Evolutionary conservation across 1,140 invertebrate genomes (phyloP).

Genomic region (Drosophila tristis): DNA sequence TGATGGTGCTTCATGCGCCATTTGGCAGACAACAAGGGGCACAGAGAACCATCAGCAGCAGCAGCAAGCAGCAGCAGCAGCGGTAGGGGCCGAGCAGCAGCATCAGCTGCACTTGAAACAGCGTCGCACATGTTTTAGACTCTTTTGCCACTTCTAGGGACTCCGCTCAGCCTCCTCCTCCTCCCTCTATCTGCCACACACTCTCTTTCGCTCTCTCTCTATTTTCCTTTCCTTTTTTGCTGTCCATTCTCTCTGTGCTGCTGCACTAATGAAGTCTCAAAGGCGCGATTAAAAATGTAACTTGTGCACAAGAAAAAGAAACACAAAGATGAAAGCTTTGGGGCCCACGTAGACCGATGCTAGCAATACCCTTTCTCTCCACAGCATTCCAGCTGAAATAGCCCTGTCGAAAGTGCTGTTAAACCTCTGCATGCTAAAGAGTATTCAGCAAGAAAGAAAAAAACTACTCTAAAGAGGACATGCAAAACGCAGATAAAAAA

Average conservation of each 20-base stretch:
- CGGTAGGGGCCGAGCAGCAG: constrained; percentile 3
- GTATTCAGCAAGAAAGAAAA: constrained; percentile 31
- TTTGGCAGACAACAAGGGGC: constrained; percentile 71
- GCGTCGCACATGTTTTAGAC: constrained; percentile 67
- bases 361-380: constrained; percentile 24
- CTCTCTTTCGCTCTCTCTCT: neutral
- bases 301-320: constrained; percentile 63
- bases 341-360: constrained; percentile 30
- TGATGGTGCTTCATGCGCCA: constrained; percentile 67
- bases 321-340: constrained; percentile 35
- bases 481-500: constrained; percentile 79
- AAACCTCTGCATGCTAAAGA: neutral
- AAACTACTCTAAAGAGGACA: constrained; percentile 52
- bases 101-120: constrained; percentile 70
- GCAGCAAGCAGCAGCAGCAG: constrained; percentile 23
- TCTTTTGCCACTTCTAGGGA: neutral
- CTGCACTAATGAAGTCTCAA: constrained; percentile 81
- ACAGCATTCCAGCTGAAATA: constrained; percentile 28
- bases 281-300: constrained; percentile 83
- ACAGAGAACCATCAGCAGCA: constrained; percentile 26
- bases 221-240: constrained; percentile 28
- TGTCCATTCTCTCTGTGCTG: constrained; percentile 33
- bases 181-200: neutral
- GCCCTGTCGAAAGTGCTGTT: neutral
- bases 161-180: neutral